Evolutionary conservation across 2,113 vertebrate genomes (phyloP).

Genomic region (Menidia beryllina): DNA sequence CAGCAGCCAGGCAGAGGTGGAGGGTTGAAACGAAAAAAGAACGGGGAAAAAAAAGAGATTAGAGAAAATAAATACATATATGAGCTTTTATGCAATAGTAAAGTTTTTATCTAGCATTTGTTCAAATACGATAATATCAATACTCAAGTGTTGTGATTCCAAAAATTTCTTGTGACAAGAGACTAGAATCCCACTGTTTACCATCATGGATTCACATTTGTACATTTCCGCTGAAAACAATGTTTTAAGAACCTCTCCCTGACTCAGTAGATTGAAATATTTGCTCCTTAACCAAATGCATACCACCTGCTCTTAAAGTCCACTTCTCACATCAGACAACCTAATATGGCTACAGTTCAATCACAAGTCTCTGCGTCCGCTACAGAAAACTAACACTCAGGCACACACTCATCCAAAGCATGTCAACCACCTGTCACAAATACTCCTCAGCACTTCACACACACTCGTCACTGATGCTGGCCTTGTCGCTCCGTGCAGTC

Average conservation of each 20-base stretch:
- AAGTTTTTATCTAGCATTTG: neutral
- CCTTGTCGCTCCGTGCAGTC: slow-evolving; percentile 16
- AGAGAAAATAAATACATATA: neutral
- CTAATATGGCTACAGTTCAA: slow-evolving; percentile 29
- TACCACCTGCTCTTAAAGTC: slow-evolving; percentile 48
- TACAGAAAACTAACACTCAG: slow-evolving; percentile 11
- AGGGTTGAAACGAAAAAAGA: slow-evolving; percentile 55
- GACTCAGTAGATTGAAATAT: slow-evolving; percentile 36
- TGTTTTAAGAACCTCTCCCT: neutral
- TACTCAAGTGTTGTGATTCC: too few relatives aligned
- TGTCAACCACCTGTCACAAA: slow-evolving; percentile 56
- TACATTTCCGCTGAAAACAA: slow-evolving; percentile 27
- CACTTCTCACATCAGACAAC: slow-evolving; percentile 17
- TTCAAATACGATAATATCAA: neutral
- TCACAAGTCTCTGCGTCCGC: slow-evolving; percentile 14
- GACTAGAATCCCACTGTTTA: too few relatives aligned
- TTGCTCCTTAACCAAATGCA: slow-evolving; percentile 28
- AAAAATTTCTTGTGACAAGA: too few relatives aligned
- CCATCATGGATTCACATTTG: neutral
- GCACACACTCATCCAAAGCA: slow-evolving; percentile 38
- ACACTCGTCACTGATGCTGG: slow-evolving; percentile 7
- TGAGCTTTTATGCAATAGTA: neutral
- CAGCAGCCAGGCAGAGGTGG: slow-evolving; percentile 18
- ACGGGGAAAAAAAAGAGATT: slow-evolving; percentile 15
- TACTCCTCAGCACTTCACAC: slow-evolving; percentile 32